Percentiles rank a stretch among this genome's conserved stretches.
Evolutionary conservation across 2,888 invertebrate genomes (phyloP).

Genomic region (Nymphalis polychloros): DNA sequence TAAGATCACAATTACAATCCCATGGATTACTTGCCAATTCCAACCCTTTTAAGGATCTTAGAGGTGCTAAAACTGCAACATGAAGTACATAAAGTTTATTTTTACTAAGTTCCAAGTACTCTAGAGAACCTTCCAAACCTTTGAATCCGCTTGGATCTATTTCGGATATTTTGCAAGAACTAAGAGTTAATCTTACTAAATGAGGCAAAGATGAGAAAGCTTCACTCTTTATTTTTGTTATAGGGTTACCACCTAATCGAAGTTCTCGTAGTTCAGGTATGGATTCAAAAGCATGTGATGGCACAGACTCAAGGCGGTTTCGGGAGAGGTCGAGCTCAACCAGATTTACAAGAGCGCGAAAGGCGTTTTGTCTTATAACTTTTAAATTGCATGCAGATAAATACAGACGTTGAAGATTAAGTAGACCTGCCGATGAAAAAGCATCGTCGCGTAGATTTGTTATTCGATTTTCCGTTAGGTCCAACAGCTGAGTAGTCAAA

Average conservation of each 20-base stretch:
- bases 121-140: conserved; percentile 86
- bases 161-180: conserved; percentile 85
- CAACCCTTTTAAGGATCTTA: conserved; percentile 87
- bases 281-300: conserved; percentile 87
- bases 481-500: conserved; percentile 89
- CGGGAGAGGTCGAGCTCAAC: conserved; percentile 91
- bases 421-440: conserved; percentile 87
- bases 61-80: conserved; percentile 84
- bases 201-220: conserved; percentile 85
- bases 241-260: conserved; percentile 88
- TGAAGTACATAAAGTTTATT: conserved; percentile 86
- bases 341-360: conserved; percentile 89
- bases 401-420: conserved; percentile 91
- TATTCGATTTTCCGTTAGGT: conserved; percentile 88
- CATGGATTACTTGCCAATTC: conserved; percentile 90
- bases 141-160: conserved; percentile 87
- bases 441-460: conserved; percentile 85
- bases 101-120: conserved; percentile 89
- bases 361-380: conserved; percentile 86
- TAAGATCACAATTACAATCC: conserved; percentile 90
- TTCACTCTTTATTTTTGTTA: conserved; percentile 85
- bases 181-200: conserved; percentile 87
- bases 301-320: conserved; percentile 85
- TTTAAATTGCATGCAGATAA: conserved; percentile 87
- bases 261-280: conserved; percentile 88